Base-by-base conservation (phyloP, 2,113 vertebrate species). In the Paracanthobrama guichenoti region DNA sequence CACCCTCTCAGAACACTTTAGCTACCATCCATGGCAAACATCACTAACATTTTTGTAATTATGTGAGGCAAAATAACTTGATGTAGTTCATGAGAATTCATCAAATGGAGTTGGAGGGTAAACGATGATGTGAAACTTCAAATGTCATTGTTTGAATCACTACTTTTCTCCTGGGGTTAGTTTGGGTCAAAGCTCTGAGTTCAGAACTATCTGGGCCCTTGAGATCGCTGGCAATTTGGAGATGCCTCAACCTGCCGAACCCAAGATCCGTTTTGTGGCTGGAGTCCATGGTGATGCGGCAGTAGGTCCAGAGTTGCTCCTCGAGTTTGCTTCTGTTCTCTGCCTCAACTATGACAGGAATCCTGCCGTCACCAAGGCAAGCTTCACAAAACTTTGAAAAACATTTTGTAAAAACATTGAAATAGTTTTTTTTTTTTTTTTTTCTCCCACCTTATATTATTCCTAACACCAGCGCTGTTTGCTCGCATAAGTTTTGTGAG, bases 271-370 rank as follows among this genome's bases (percentile, higher is more conserved):
- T 57, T 98, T 98, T 72, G 95, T 96, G 6, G 97, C 96, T 3
- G 98, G 97, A 72, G 95, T 99, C 90, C 98, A 99, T 2, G 98
- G 97, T 3, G 98, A 99, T 0, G 95, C 97, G 57, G 96, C 97
- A 0, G 97, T 96, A n/a, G 97, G 97, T 81, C 96, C 97, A 0
- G 97, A 97, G 91, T 92, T 99, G 82, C 96, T 99, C 82, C 92
- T 99, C 89, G 96, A 97, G 48, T 95, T 99, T 90, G 97, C 98
- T 57, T 94, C 96, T 67, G 96, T 96, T 85, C 94, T 99, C 44
- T 99, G 97, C 86, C 93, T 97, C 91, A 97, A 96, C 92, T 98
- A 99, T 90, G 97, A 95, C 89, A 97, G 97, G 89, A 97, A 97
- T 3, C 67, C 91, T 76, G 94, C 93, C 69, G 93, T 99, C 86